Base-by-base conservation (phyloP, 2,888 invertebrate species). In the Hedychridium roseum region DNA sequence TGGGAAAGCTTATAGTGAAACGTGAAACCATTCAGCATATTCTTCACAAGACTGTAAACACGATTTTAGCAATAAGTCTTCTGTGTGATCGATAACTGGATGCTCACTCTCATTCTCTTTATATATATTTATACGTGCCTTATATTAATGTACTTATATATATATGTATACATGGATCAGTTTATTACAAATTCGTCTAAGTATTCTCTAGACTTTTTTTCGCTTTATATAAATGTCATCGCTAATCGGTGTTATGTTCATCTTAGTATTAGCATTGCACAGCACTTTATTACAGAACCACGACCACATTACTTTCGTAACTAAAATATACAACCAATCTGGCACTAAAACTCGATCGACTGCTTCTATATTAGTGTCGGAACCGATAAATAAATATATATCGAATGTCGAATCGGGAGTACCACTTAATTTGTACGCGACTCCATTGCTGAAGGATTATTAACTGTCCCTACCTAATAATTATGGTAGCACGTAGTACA, bases 331-430 rank as follows among this genome's bases (percentile, higher is more conserved):
- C 23, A 43, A 44, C 40, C 17, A 54, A 32, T 20, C 18, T 50
- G 37, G 38, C 12, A 34, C 45, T 51, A 51, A 45, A 50, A 47
- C 35, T 54, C 27, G 47, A 57, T 58, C 12, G 14, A 39, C 50
- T 20, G 27, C 36, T 31, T 40, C 38, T 44, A 54, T 42, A 46
- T 54, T 37, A 41, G 3, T 51, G 34, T 37, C 50, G 40, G 47
- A 37, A 52, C 15, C 37, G 39, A 46, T 60, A 53, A 60, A 64
- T 63, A 57, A 57, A 52, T 52, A 51, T 55, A 38, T 53, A 36
- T 43, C 46, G 15, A 32, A 32, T 7, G 32, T 7, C 15, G 12
- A 12, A 11, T 12, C 5, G 5, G 23, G 5, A 23, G 23, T 23
- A 23, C 23, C 9, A 6, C 23, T 23, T 6, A 23, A 23, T 23